phyloP scores from a whole-genome alignment of 2,113 vertebrate genomes.

The Oreotragus oreotragus region DNA sequence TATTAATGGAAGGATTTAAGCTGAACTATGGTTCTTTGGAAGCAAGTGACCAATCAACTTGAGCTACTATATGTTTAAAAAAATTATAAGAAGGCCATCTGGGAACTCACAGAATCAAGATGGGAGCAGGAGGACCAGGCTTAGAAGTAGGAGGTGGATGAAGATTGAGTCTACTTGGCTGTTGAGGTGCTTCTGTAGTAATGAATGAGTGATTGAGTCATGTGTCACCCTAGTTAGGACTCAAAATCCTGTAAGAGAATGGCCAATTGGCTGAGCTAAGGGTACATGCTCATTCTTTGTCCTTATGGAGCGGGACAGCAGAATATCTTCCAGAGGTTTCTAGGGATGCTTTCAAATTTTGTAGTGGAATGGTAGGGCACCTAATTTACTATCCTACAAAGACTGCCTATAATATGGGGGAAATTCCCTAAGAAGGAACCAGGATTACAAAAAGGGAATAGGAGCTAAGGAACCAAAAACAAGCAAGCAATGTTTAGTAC shows the following conservation, averaged over 20 bases:
- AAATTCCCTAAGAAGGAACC: background rate
- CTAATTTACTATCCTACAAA: background rate
- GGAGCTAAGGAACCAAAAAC: background rate
- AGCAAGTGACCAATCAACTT: background rate
- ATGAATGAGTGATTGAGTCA: background rate
- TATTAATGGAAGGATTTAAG: background rate
- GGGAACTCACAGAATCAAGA: background rate
- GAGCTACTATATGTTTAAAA: background rate
- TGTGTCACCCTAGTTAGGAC: background rate
- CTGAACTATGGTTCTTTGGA: background rate
- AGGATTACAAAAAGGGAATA: background rate
- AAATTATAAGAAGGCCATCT: background rate
- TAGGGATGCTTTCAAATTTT: background rate
- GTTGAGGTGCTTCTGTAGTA: background rate
- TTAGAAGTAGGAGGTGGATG: background rate
- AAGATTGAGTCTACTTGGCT: background rate
- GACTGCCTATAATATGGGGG: background rate
- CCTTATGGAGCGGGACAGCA: background rate
- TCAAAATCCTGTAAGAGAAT: background rate
- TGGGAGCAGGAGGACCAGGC: background rate
- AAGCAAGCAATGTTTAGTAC: background rate
- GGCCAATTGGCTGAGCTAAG: background rate
- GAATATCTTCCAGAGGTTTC: background rate
- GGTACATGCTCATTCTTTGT: background rate
- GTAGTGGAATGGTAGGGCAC: background rate